Base-by-base conservation (phyloP, 2,113 vertebrate species). In the Sterna hirundo region DNA sequence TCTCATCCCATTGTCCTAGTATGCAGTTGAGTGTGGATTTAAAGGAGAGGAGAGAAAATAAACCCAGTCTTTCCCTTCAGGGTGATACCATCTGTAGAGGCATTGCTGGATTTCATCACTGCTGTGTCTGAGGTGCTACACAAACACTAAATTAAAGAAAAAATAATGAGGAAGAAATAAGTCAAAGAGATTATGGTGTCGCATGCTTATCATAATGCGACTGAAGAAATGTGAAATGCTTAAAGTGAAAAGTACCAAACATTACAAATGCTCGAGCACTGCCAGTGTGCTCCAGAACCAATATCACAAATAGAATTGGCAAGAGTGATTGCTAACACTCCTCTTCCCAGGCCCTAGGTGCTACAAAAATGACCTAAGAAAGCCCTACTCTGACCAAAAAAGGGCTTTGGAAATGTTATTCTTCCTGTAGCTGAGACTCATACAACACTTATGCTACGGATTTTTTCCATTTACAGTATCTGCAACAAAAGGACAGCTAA, bases 391-490 rank as follows among this genome's bases (percentile, higher is more conserved):
- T 66, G 57, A 81, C 17, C 61, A 49, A 42, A 76, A 72, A 83
- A 71, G 17, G 14, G 18, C 4, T 94, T 88, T 92, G 47, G 10
- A 83, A 88, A 69, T 93, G 42, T 92, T 81, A 25, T 72, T 42
- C 38, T 88, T 96, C 51, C n/a, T 68, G 40, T 58, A n/a, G 34
- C 55, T 74, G 55, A 84, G 54, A 44, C n/a, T 93, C 36, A 15
- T 54, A 70, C 34, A 57, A 7, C 46, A 94, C 47, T 96, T 96
- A 71, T 14, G 47, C 49, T 34, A 65, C 14, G 6, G 44, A 40
- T 72, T 97, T 96, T 96, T 97, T 95, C 86, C 40, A 70, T 96
- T 97, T 98, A 70, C 44, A 95, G 6, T 86, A 81, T 89, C 80
- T 86, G 38, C 85, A 92, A 79, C 60, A 96, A 93, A 94, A 96